Percentiles rank a stretch among this genome's conserved stretches.
These are phyloP conservation scores for Melanaphis sacchari DNA, from an alignment of 1,140 invertebrate genomes.

Conservation along the genomic window DNA sequence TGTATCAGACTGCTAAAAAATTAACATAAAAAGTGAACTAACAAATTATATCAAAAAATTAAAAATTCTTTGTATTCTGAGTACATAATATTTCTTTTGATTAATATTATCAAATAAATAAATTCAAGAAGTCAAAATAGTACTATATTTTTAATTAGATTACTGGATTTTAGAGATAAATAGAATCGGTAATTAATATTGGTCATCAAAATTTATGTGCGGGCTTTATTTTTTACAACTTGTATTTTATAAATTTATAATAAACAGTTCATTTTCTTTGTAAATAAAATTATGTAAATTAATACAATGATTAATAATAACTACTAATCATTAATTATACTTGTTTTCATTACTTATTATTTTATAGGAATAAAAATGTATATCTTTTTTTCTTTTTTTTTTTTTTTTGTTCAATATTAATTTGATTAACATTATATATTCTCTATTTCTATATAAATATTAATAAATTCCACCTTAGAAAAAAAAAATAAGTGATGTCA, in stretches of 20 bases:
- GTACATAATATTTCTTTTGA: conserved; percentile 28
- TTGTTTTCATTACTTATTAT: conserved; percentile 33
- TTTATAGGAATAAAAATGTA: background rate
- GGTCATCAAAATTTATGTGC: background rate
- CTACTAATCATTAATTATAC: conserved; percentile 15
- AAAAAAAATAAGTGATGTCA: background rate
- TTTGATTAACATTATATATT: conserved; percentile 19
- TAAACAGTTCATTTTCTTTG: background rate
- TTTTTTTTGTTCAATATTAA: conserved; percentile 22
- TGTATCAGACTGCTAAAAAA: conserved; percentile 98
- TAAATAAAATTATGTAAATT: conserved; percentile 51
- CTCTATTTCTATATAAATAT: background rate
- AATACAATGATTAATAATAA: conserved; percentile 22
- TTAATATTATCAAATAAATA: conserved; percentile 39
- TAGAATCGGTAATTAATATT: background rate
- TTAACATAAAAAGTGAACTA: conserved; percentile 75
- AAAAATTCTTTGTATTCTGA: conserved; percentile 38
- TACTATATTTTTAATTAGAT: conserved; percentile 21
- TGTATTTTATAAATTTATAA: conserved; percentile 6
- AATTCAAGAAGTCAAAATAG: background rate
- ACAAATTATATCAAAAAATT: background rate
- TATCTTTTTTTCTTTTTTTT: no score
- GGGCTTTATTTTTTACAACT: background rate
- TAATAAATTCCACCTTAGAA: background rate
- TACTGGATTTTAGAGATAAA: background rate